Conservation (phyloP, 1,140 invertebrate genomes). For the Drosophila bocki region DNA sequence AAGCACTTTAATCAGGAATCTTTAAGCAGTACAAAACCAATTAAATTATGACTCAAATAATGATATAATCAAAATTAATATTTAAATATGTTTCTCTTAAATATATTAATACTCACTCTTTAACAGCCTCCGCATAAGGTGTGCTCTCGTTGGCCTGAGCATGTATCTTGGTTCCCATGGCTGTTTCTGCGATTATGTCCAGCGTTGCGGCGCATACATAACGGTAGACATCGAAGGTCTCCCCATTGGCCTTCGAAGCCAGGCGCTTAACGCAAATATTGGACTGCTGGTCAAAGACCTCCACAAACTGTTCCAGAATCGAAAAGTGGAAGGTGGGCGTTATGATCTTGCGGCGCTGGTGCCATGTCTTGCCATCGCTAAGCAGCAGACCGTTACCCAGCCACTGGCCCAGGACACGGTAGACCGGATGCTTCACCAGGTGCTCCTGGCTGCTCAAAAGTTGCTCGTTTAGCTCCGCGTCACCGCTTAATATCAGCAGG, state of each 20-base stretch:
- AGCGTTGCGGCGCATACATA: constrained; percentile 61
- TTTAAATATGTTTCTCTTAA: not conserved
- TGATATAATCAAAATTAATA: not conserved
- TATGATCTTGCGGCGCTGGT: constrained; percentile 85
- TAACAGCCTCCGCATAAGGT: constrained; percentile 90
- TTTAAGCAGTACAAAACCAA: not conserved
- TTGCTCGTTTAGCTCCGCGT: constrained; percentile 81
- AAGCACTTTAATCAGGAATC: not conserved
- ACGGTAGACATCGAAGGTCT: constrained; percentile 74
- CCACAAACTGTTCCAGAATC: constrained; percentile 91
- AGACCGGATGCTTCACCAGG: constrained; percentile 73
- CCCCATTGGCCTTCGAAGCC: constrained; percentile 83
- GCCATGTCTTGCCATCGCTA: constrained; percentile 82
- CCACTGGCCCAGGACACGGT: constrained; percentile 86
- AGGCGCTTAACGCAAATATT: constrained; percentile 89
- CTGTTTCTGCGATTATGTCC: constrained; percentile 89
- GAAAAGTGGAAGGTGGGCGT: constrained; percentile 94
- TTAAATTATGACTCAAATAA: not conserved
- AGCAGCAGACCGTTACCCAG: constrained; percentile 89
- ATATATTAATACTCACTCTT: constrained; percentile 74
- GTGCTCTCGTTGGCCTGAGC: constrained; percentile 89
- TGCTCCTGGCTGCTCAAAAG: constrained; percentile 63
- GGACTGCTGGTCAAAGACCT: constrained; percentile 91
- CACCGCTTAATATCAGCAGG: constrained; percentile 64
- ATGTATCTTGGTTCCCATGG: constrained; percentile 92